phyloP scores from a whole-genome alignment of 2,888 invertebrate genomes.

The Sinelater perroti region DNA sequence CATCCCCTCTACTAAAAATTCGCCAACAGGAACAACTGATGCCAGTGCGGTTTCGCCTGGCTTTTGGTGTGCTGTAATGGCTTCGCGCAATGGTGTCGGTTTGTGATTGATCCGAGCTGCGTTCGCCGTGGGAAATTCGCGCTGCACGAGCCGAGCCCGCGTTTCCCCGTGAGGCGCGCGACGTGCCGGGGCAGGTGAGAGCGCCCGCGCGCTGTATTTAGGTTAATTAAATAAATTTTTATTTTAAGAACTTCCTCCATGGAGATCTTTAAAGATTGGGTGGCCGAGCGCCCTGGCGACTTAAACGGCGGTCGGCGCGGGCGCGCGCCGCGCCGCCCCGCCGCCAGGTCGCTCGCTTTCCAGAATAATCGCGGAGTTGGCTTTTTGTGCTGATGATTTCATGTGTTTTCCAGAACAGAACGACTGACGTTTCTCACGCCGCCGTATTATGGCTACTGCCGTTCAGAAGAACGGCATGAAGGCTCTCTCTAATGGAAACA shows the following conservation, averaged over 20 bases:
- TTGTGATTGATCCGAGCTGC: slow-evolving; percentile 43
- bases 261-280: slow-evolving; percentile 23
- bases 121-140: neutral
- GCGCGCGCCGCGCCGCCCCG: too few relatives aligned
- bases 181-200: slow-evolving; percentile 7
- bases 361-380: slow-evolving; percentile 25
- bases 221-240: slow-evolving; percentile 41
- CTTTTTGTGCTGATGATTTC: slow-evolving; percentile 30
- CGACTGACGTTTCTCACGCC: slow-evolving; percentile 19
- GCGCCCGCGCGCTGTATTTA: slow-evolving; percentile 25
- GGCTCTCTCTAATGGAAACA: slow-evolving; percentile 73
- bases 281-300: slow-evolving; percentile 3
- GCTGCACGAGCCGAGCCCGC: neutral
- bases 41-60: slow-evolving; percentile 46
- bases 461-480: slow-evolving; percentile 86
- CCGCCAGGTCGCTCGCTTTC: slow-evolving; percentile 14
- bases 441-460: slow-evolving; percentile 81
- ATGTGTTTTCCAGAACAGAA: slow-evolving; percentile 29
- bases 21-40: slow-evolving; percentile 40
- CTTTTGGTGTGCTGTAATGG: slow-evolving; percentile 53
- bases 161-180: neutral
- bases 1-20: slow-evolving; percentile 32
- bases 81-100: slow-evolving; percentile 54
- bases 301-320: neutral
- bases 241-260: slow-evolving; percentile 40